Conservation (phyloP, 1,140 invertebrate genomes). For the Drosophila nebulosa region DNA sequence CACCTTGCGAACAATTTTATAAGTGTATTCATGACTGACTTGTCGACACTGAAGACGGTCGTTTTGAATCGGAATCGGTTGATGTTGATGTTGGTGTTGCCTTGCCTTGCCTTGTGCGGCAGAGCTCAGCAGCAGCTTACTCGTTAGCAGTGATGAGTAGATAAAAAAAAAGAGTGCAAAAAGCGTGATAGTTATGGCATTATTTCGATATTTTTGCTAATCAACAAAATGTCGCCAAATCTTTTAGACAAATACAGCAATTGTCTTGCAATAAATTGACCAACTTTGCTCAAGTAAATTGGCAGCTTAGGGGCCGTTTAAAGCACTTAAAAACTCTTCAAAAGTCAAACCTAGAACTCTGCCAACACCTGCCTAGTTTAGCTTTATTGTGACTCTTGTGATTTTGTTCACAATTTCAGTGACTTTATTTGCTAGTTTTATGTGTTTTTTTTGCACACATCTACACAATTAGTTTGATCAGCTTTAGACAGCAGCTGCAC, state of each 20-base stretch:
- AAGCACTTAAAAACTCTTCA: no score
- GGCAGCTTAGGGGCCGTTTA: no score
- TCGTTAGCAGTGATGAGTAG: conserved; percentile 21
- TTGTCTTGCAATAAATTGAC: background rate
- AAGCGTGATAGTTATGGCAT: conserved; percentile 5
- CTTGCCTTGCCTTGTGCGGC: conserved; percentile 21
- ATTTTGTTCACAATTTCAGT: background rate
- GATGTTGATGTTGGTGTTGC: conserved; percentile 24
- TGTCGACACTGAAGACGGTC: conserved; percentile 68
- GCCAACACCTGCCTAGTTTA: background rate
- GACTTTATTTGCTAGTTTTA: no score
- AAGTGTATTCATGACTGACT: conserved; percentile 72
- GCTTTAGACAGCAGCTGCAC: conserved; percentile 35
- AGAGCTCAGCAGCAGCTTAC: background rate
- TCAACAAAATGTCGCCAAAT: background rate
- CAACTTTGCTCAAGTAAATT: no score
- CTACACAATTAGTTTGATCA: conserved; percentile 1
- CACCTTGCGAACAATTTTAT: conserved; percentile 45
- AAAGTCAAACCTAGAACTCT: background rate
- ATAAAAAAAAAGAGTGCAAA: conserved; percentile 23
- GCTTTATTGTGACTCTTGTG: background rate
- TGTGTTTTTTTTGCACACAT: background rate
- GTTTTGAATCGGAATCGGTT: conserved; percentile 5
- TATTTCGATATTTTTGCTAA: background rate
- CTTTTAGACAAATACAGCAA: background rate